Evolutionary conservation across 2,113 vertebrate species (phyloP).

Genomic region (Plotosus lineatus): DNA sequence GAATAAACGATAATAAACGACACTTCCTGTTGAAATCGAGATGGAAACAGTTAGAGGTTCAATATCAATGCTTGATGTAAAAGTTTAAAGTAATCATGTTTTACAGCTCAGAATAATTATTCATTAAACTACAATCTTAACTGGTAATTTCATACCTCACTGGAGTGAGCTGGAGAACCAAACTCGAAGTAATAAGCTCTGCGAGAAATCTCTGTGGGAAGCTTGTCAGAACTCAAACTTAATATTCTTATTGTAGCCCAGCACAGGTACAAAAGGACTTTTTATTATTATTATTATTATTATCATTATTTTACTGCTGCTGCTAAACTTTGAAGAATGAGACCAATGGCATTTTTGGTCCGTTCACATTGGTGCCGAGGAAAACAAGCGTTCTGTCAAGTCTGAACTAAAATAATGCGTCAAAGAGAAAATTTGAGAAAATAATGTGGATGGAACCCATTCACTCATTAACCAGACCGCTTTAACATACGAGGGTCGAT

Average conservation of each 20-base stretch:
- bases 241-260: constrained; percentile 25
- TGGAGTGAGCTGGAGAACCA: not conserved
- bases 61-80: constrained; percentile 32
- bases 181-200: constrained; percentile 3
- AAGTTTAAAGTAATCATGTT: constrained; percentile 26
- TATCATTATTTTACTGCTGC: too few species aligned
- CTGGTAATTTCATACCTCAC: constrained; percentile 26
- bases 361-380: not conserved
- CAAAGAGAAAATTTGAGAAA: too few species aligned
- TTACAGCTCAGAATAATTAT: constrained; percentile 40
- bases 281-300: too few species aligned
- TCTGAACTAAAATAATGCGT: not conserved
- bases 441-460: too few species aligned
- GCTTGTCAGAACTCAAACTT: constrained; percentile 6
- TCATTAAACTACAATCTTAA: constrained; percentile 34
- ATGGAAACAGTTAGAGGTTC: constrained; percentile 3
- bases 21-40: not conserved
- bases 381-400: not conserved
- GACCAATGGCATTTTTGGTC: constrained; percentile 1
- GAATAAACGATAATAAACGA: constrained; percentile 12
- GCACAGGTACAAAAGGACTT: not conserved
- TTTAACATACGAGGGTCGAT: too few species aligned
- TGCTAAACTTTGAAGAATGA: constrained; percentile 13
- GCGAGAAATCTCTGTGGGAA: constrained; percentile 15
- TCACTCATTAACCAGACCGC: too few species aligned